phyloP scores from a whole-genome alignment of 2,888 invertebrate genomes.

The Watsonalla cultraria region DNA sequence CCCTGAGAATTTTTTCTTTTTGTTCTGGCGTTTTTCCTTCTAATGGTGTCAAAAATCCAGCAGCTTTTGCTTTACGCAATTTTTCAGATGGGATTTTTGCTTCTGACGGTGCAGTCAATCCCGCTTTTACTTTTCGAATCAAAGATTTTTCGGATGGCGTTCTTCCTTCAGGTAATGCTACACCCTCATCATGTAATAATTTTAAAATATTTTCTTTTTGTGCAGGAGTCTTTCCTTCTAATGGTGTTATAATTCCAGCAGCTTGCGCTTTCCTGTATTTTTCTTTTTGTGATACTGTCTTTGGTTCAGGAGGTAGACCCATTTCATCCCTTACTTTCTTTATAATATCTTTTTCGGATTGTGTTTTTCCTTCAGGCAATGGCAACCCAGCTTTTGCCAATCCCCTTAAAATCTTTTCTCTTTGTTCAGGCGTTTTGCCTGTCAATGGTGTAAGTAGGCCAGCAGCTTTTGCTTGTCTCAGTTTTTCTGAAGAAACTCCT shows the following conservation, averaged over 20 bases:
- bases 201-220: constrained; percentile 16
- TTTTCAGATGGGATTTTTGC: constrained; percentile 18
- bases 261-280: constrained; percentile 3
- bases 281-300: constrained; percentile 15
- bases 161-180: constrained; percentile 19
- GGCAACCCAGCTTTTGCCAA: constrained; percentile 19
- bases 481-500: constrained; percentile 11
- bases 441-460: constrained; percentile 25
- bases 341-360: constrained; percentile 19
- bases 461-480: constrained; percentile 21
- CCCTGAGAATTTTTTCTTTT: constrained; percentile 28
- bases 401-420: constrained; percentile 31
- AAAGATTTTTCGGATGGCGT: constrained; percentile 12
- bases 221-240: constrained; percentile 17
- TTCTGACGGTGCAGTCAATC: constrained; percentile 15
- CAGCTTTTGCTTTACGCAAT: constrained; percentile 26
- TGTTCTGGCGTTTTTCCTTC: constrained; percentile 25
- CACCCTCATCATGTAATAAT: constrained; percentile 7
- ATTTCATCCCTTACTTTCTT: constrained; percentile 6
- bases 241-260: constrained; percentile 14
- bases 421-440: constrained; percentile 31
- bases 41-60: constrained; percentile 27
- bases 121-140: constrained; percentile 15
- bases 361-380: constrained; percentile 24
- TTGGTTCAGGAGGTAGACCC: constrained; percentile 23